Evolutionary conservation across 2,113 vertebrate species (phyloP), one percentile per base, ranked within the genome.

Genomic region (Cyanoderma ruficeps): DNA sequence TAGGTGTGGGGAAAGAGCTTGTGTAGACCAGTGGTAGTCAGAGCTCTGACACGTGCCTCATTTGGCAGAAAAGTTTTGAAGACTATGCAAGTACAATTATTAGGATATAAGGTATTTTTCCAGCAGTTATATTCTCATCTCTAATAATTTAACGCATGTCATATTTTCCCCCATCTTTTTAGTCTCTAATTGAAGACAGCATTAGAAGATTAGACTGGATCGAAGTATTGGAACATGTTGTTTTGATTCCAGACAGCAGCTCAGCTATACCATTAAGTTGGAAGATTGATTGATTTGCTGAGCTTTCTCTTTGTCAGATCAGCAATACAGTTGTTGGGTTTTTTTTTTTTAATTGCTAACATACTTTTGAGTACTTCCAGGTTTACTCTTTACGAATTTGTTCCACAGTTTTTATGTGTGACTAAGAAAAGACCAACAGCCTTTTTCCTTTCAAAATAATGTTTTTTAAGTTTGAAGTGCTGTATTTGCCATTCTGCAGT

Each of bases 271-370:
- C 35, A 50, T 55, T 78, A 53, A 50, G 57, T 24, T 83, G 65
- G 53, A 94, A 89, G 63, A 89, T 39, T 0, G 0, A 3, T 41
- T 65, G 37, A 25, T 80, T 90, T 72, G 22, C 46, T 79, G 17
- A 31, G n/a, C 37, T 95, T 86, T 69, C 47, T 71, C 41, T 74
- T 87, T 83, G 78, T 49, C 53, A 87, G 79, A 87, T 87, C 22
- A 56, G 35, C 50, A 80, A 42, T 77, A 69, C 39, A 33, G 49
- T 65, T 64, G 33, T 19, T 37, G 11, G 33, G 33, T 46, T 46
- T 6, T 90, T n/a, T n/a, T 55, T 69, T 83, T 89, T 59, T 71
- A 85, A 71, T 82, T 85, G 31, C 53, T 76, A 42, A 41, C n/a
- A 8, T 56, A n/a, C 22, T 71, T 89, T 15, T 79, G n/a, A 87